Evolutionary conservation across 2,888 invertebrate genomes (phyloP).

Genomic region (Cantharis lateralis): DNA sequence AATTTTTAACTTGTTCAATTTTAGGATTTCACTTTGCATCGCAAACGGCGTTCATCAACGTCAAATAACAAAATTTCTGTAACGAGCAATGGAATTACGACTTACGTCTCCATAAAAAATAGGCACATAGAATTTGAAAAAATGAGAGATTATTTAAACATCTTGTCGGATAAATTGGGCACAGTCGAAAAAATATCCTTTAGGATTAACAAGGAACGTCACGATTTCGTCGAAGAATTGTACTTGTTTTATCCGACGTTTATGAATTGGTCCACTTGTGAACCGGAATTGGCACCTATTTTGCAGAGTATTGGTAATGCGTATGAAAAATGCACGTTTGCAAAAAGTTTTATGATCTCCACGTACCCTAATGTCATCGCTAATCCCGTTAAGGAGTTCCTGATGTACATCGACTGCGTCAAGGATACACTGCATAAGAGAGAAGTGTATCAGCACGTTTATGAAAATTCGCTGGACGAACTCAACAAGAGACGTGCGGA

Average conservation of each 20-base stretch:
- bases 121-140: slow-evolving; percentile 66
- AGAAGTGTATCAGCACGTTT: slow-evolving; percentile 67
- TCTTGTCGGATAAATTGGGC: slow-evolving; percentile 65
- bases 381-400: slow-evolving; percentile 64
- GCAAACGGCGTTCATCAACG: slow-evolving; percentile 63
- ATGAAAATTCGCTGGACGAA: slow-evolving; percentile 67
- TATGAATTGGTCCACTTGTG: slow-evolving; percentile 64
- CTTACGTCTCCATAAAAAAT: slow-evolving; percentile 58
- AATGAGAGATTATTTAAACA: slow-evolving; percentile 64
- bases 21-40: slow-evolving; percentile 67
- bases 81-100: slow-evolving; percentile 13
- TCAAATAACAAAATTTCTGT: slow-evolving; percentile 49
- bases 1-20: slow-evolving; percentile 26
- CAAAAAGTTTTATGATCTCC: slow-evolving; percentile 57
- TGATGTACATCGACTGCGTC: slow-evolving; percentile 69
- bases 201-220: slow-evolving; percentile 67
- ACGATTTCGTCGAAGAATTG: slow-evolving; percentile 61
- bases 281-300: slow-evolving; percentile 59
- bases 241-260: slow-evolving; percentile 66
- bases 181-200: slow-evolving; percentile 68
- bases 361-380: slow-evolving; percentile 53
- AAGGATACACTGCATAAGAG: slow-evolving; percentile 67
- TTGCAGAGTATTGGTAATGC: slow-evolving; percentile 57
- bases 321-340: slow-evolving; percentile 57
- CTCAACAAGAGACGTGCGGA: slow-evolving; percentile 64